These are phyloP conservation scores for Ochlodes sylvanus DNA, from an alignment of 2,888 invertebrate genomes.

Conservation along the genomic window DNA sequence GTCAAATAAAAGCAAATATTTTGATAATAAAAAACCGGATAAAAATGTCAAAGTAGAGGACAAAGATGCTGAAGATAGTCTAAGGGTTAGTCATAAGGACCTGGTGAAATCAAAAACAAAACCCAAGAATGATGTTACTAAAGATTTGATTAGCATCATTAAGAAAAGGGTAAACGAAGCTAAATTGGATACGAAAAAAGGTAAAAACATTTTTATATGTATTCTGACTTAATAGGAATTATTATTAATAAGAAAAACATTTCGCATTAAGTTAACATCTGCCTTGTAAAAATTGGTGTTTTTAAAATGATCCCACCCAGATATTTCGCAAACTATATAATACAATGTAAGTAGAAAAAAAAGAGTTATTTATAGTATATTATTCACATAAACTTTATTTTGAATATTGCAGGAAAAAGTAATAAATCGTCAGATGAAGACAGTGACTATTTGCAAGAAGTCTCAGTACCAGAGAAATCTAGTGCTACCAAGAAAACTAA, in stretches of 20 bases:
- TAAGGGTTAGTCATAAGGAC: constrained; percentile 74
- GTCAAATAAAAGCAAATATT: constrained; percentile 69
- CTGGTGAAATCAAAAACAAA: constrained; percentile 56
- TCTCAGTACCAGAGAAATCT: constrained; percentile 52
- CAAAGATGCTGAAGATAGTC: constrained; percentile 54
- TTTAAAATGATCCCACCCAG: too few relatives aligned
- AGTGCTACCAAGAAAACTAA: constrained; percentile 42
- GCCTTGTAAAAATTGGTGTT: too few relatives aligned
- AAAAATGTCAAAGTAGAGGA: constrained; percentile 41
- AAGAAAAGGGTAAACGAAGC: constrained; percentile 78
- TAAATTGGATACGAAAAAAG: constrained; percentile 64
- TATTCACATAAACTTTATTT: neutral
- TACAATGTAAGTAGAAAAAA: too few relatives aligned
- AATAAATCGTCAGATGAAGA: constrained; percentile 71
- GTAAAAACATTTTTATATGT: constrained; percentile 29
- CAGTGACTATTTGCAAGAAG: constrained; percentile 80
- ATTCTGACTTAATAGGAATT: too few relatives aligned
- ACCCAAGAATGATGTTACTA: constrained; percentile 70
- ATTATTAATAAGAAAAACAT: too few relatives aligned
- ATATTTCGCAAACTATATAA: too few relatives aligned
- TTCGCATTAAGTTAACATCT: too few relatives aligned
- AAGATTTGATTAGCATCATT: constrained; percentile 81
- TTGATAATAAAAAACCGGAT: constrained; percentile 47
- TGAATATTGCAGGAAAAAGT: constrained; percentile 57
- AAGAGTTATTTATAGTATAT: too few relatives aligned